Base-by-base conservation (phyloP, 2,113 vertebrate species). In the Piprites chloris region DNA sequence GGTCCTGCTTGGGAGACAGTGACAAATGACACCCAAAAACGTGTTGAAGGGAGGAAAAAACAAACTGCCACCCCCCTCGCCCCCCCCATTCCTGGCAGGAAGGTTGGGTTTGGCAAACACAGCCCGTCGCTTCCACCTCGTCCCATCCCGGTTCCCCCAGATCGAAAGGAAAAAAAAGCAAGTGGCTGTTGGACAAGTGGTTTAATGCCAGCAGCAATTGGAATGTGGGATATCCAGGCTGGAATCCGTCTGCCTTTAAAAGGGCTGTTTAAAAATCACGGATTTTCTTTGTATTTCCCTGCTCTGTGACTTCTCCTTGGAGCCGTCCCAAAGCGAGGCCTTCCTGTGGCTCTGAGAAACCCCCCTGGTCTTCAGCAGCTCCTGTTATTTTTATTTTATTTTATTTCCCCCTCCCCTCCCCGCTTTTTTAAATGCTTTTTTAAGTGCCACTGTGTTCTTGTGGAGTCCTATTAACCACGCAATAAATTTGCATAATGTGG, bases 401-500 rank as follows among this genome's bases (percentile, higher is more conserved):
- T 73, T 82, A 17, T 75, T 61, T 76, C n/a, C 10, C 32, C 15
- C n/a, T 5, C 14, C 14, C 20, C 44, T 20, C 44, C 21, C 18
- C 30, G n/a, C n/a, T n/a, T n/a, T 46, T 46, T 46, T 46, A 44
- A 44, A 44, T 44, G 42, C 42, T 44, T 81, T 96, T 96, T 91
- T 59, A 97, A 97, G 86, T 72, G 53, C 68, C 75, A 86, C 58
- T 52, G 87, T 96, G 63, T 95, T 97, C 93, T 79, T 87, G 93
- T 37, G 50, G 83, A 95, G 92, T 97, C 79, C 72, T 92, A 97
- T 95, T 97, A 95, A 92, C 86, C 94, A 65, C 4, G 65, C 85
- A 91, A 92, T 95, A 82, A 86, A 96, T 96, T 96, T 97, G 92
- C 71, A 89, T 93, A 96, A 95, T 87, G 66, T 58, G 85, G 95